Evolutionary conservation across 2,113 vertebrate species (phyloP), one percentile per base, ranked within the genome.

Genomic region (Scopus umbretta): DNA sequence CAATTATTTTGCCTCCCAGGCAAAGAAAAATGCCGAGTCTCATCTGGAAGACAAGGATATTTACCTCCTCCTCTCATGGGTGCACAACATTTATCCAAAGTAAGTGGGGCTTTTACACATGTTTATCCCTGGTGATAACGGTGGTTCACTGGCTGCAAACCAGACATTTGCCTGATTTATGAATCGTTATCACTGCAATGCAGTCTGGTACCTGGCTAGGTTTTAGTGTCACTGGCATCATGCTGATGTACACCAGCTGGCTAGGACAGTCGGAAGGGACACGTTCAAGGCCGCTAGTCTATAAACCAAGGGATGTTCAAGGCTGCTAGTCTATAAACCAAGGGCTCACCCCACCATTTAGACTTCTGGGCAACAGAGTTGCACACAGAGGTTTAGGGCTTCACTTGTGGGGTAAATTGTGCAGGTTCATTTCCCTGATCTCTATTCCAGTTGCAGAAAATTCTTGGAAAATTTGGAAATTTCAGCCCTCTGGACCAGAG

Each of bases 21-120:
- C 98, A 8, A 82, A 70, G 15, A 56, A 96, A 73, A 65, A 97
- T 29, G 84, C 97, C 9, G 95, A 97, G 42, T 97, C 97, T 45
- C 97, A 92, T 45, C 94, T 98, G 70, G 97, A 97, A 22, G 49
- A 93, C 7, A 97, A 98, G 8, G 99, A 99, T 87, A 96, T 96
- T 88, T 95, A 96, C 93, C 98, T 98, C 73, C 96, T 99, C 85
- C 98, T 99, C 80, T 78, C 96, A 14, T 99, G 99, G 99, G 98
- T 98, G 94, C 97, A 98, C 53, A 97, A 97, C 56, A 72, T 95
- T 59, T 99, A 99, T 92, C 98, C 98, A 68, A 97, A 98, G 98
- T 98, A 98, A 98, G 98, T 81, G 17, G 66, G n/a, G 6, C 19
- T 79, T 66, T 80, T 53, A 45, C 16, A 22, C 3, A 5, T 52